These are phyloP conservation scores for Gymnocephalus cernua DNA, from an alignment of 2,113 vertebrate species.

Conservation along the genomic window DNA sequence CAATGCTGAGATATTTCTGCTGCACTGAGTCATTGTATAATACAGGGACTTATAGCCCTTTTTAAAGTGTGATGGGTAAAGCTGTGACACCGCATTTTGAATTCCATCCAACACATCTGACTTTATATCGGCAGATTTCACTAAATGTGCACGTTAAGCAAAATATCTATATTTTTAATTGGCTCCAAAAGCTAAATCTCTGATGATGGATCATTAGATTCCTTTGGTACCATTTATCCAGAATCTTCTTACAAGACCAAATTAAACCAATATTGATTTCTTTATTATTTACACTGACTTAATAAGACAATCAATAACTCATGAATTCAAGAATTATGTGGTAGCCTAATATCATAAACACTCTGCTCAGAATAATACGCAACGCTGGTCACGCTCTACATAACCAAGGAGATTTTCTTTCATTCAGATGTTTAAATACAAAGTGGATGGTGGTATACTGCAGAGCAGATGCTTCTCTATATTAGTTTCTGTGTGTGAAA, in stretches of 20 bases:
- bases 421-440: background rate
- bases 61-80: background rate
- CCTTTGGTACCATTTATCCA: background rate
- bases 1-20: background rate
- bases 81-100: constrained; percentile 5
- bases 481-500: background rate
- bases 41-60: background rate
- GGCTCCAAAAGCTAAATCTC: constrained; percentile 4
- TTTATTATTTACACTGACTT: background rate
- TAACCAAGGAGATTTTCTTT: background rate
- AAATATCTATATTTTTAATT: constrained; percentile 29
- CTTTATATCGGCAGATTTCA: background rate
- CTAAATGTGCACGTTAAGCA: constrained; percentile 9
- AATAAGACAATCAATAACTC: constrained; percentile 19
- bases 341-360: background rate
- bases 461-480: background rate
- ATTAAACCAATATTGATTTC: constrained; percentile 28
- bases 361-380: background rate
- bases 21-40: constrained; percentile 23
- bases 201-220: constrained; percentile 4
- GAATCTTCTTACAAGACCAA: constrained; percentile 3
- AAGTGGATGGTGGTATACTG: background rate
- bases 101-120: background rate
- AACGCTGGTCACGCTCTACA: background rate
- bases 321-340: constrained; percentile 8